A percentile compares a stretch with the other conserved stretches of the same genome.
These are phyloP conservation scores for Orius insidiosus DNA, from an alignment of 1,140 invertebrate genomes.

Conservation along the genomic window DNA sequence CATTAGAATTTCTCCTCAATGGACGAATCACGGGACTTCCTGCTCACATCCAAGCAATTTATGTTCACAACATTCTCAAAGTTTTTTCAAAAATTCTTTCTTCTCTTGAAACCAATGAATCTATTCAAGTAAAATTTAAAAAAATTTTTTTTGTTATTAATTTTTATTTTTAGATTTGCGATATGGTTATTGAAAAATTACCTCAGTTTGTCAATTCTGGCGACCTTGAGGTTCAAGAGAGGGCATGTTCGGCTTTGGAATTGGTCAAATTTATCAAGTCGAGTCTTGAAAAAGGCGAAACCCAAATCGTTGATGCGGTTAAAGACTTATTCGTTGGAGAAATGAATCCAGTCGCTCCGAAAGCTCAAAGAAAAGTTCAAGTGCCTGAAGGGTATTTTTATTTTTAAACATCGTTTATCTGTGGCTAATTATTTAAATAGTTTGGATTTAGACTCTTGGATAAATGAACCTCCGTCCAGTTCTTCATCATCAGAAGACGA, in stretches of 20 bases:
- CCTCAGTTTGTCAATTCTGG: conserved; percentile 70
- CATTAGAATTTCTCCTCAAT: conserved; percentile 21
- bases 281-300: conserved; percentile 21
- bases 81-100: conserved; percentile 59
- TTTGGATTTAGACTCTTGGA: conserved; percentile 92
- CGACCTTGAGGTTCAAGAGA: conserved; percentile 92
- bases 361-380: conserved; percentile 96
- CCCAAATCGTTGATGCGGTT: conserved; percentile 29
- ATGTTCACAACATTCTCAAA: conserved; percentile 93
- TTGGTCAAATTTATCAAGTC: conserved; percentile 50
- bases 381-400: conserved; percentile 86
- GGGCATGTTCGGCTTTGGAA: conserved; percentile 67
- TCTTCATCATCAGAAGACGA: conserved; percentile 52
- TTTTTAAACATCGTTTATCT: no score
- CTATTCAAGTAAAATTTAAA: conserved; percentile 25
- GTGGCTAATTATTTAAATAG: no score
- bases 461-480: conserved; percentile 68
- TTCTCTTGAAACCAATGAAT: conserved; percentile 8
- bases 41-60: conserved; percentile 88
- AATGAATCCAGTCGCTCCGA: conserved; percentile 94
- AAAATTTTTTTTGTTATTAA: conserved; percentile 24
- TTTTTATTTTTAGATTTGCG: conserved; percentile 40
- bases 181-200: conserved; percentile 56
- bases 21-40: conserved; percentile 44
- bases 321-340: conserved; percentile 66